phyloP scores from a whole-genome alignment of 2,888 invertebrate species.

The Sinelater perroti region DNA sequence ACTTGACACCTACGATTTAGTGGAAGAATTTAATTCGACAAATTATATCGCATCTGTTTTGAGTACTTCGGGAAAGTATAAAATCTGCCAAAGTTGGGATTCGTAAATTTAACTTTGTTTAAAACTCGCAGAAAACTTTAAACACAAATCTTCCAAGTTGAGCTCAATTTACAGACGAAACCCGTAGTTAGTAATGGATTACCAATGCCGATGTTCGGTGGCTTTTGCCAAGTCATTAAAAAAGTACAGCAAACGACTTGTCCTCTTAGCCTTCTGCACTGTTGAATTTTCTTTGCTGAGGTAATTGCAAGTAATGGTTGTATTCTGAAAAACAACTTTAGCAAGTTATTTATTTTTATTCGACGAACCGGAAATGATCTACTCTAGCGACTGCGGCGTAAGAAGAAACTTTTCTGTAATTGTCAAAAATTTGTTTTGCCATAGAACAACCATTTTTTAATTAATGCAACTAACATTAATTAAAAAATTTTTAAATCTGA shows the following conservation, averaged over 20 bases:
- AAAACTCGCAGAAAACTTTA: conserved; percentile 6
- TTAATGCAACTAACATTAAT: conserved; percentile 11
- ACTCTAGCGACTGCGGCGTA: conserved; percentile 17
- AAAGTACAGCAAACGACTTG: not conserved
- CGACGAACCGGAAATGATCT: conserved; percentile 13
- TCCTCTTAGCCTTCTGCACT: not conserved
- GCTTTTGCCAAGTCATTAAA: conserved; percentile 5
- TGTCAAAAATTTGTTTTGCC: conserved; percentile 1
- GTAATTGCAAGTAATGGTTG: conserved; percentile 17
- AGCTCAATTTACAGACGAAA: conserved; percentile 9
- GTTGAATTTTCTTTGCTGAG: not conserved
- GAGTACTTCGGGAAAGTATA: too few species aligned
- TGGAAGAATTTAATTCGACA: too few species aligned
- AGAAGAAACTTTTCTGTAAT: conserved; percentile 9
- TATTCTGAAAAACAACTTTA: conserved; percentile 3
- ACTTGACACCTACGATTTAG: too few species aligned
- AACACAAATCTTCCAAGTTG: conserved; percentile 19
- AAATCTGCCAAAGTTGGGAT: not conserved
- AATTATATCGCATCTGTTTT: conserved; percentile 8
- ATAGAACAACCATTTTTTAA: not conserved
- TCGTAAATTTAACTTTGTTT: conserved; percentile 19
- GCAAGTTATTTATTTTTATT: conserved; percentile 14
- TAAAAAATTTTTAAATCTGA: not conserved
- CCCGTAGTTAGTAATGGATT: conserved; percentile 9
- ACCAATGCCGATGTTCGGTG: conserved; percentile 5